These are phyloP conservation scores for Sicus ferrugineus DNA, from an alignment of 2,888 invertebrate genomes.

Conservation along the genomic window DNA sequence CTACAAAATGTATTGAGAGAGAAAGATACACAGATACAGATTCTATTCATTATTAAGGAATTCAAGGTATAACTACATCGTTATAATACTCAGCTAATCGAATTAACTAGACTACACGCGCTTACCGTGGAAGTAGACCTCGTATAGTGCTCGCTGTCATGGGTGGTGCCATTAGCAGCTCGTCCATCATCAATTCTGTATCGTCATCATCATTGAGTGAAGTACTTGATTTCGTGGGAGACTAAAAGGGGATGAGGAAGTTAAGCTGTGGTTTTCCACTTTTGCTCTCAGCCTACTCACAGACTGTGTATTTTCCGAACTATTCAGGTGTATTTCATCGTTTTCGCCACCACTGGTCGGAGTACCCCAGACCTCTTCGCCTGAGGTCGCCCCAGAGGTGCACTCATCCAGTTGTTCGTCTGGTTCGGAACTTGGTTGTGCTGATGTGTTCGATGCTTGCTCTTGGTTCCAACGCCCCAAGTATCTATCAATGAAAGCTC, in stretches of 20 bases:
- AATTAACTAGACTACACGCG: not conserved
- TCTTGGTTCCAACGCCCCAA: constrained; percentile 68
- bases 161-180: constrained; percentile 78
- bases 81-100: not conserved
- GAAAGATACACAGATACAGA: constrained; percentile 38
- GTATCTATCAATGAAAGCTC: constrained; percentile 65
- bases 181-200: constrained; percentile 83
- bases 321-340: constrained; percentile 74
- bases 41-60: constrained; percentile 21
- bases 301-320: constrained; percentile 74
- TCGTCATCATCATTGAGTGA: constrained; percentile 79
- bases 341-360: constrained; percentile 86
- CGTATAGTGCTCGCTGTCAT: constrained; percentile 77
- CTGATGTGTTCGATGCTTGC: constrained; percentile 40
- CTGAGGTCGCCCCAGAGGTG: constrained; percentile 83
- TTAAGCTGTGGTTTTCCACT: too few relatives aligned
- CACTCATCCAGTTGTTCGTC: constrained; percentile 77
- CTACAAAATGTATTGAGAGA: constrained; percentile 48
- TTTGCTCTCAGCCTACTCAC: constrained; percentile 65
- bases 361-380: constrained; percentile 89
- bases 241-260: constrained; percentile 61
- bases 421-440: constrained; percentile 50
- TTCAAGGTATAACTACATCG: not conserved
- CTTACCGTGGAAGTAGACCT: constrained; percentile 74
- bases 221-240: constrained; percentile 71